Evolutionary conservation across 2,888 invertebrate genomes (phyloP), one percentile per base, ranked within the genome.

Genomic region (Gandaritis pyraliata): DNA sequence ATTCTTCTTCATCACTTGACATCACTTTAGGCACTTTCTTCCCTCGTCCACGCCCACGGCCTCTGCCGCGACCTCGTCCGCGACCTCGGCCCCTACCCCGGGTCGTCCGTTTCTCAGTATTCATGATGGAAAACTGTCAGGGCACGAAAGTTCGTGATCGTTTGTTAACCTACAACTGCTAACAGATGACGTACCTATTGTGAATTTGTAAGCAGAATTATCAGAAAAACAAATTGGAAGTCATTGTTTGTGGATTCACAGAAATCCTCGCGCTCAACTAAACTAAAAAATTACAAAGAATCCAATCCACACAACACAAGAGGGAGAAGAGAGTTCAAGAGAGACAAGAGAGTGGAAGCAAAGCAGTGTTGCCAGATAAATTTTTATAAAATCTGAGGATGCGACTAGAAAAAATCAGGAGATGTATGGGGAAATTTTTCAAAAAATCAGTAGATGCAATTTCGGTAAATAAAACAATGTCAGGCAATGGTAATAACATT

Each of bases 11-110:
- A 68, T 93, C 95, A 82, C 93, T 95, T 71, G 90, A 95, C 90
- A 93, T 92, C 23, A 95, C 94, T 88, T 96, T 96, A 0, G 94
- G 93, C 53, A 95, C 95, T 82, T 96, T 97, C 82, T 95, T 96
- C 7, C 95, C 94, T 67, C 96, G 90, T 36, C 95, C 95, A 61
- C 95, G 93, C 11, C 95, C 94, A 60, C 94, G 83, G n/a, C 95
- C 95, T 51, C 95, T 88, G 39, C 96, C 95, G 65, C 96, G 93
- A 55, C 96, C 96, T 36, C 96, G 94, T 23, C 96, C 96, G 38
- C 96, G 93, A n/a, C 96, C 96, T 36, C 96, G 93, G 50, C 96
- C 95, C 74, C 96, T 91, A 16, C 96, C 96, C 57, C 96, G 94
- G 43, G 93, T 85, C 76, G 95, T 94, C 76, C 95, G 93, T 78